Base-by-base conservation (phyloP, 2,797 vertebrate species). In the Pseudochaenichthys georgianus region DNA sequence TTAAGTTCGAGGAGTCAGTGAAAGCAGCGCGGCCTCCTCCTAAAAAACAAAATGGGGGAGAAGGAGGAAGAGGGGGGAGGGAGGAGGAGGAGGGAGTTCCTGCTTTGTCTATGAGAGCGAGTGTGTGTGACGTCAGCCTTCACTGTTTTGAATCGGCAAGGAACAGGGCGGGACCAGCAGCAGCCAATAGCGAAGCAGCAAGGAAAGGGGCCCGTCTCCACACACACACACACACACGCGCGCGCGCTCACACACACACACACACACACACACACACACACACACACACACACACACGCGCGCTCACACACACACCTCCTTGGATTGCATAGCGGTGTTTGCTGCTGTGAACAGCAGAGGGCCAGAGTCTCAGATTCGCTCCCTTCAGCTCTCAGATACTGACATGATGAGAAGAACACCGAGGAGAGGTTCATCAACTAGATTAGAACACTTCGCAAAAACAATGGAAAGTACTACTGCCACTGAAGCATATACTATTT, bases 261-360 rank as follows among this genome's bases (percentile, higher is more conserved):
- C n/a, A n/a, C n/a, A n/a, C n/a, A n/a, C 72, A 54, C 66, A 59
- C 70, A 59, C 47, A n/a, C 45, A 43, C 45, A 41, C 54, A 13
- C 51, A 50, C 64, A 28, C 42, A 60, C 64, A 45, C 59, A 43
- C 57, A 5, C 4, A 28, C 28, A 28, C 28, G 51, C 70, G 54
- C 47, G n/a, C 45, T 38, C 48, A 31, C 28, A 17, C 15, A 9
- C 28, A 28, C 31, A 57, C 73, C 57, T 61, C 70, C 41, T 59
- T 38, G 66, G 60, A 55, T 58, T 68, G 73, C 66, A 54, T 13
- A 54, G 63, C 65, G 70, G 45, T 0, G n/a, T 79, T 73, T 59
- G 69, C 79, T 21, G 69, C 64, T 87, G 0, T 70, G 76, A 80
- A 87, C 89, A 78, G 89, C 89, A 93, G 89, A 90, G 86, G 90